Evolutionary conservation across 2,888 invertebrate species (phyloP).

Genomic region (Plemyria rubiginata): DNA sequence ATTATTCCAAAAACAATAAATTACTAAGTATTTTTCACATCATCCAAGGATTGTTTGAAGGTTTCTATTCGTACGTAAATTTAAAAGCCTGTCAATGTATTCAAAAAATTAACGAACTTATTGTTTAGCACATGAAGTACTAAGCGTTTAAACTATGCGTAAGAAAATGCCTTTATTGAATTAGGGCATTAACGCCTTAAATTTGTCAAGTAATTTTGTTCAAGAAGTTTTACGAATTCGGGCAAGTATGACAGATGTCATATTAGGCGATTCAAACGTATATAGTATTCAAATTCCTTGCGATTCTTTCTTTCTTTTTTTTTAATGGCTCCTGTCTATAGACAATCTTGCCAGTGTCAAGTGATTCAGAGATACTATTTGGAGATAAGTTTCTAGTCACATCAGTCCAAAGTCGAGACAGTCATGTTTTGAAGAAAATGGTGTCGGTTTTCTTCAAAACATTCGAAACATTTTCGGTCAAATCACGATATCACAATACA

Average conservation of each 20-base stretch:
- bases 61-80: conserved; percentile 8
- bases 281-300: too few species aligned
- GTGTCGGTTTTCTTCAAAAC: too few species aligned
- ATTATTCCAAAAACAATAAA: conserved; percentile 36
- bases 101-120: conserved; percentile 8
- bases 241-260: conserved; percentile 21
- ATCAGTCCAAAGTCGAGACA: too few species aligned
- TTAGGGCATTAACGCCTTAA: conserved; percentile 37
- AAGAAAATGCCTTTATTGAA: conserved; percentile 20
- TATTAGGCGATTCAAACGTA: conserved; percentile 19
- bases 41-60: conserved; percentile 55
- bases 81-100: not conserved
- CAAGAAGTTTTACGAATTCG: conserved; percentile 32
- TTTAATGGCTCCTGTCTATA: too few species aligned
- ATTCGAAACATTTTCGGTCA: too few species aligned
- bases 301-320: too few species aligned
- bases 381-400: too few species aligned
- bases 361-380: too few species aligned
- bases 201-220: conserved; percentile 49
- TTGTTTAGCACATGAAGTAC: conserved; percentile 10
- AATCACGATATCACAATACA: too few species aligned
- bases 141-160: conserved; percentile 14
- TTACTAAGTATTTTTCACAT: conserved; percentile 51
- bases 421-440: too few species aligned
- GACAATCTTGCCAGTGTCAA: too few species aligned